Base-by-base conservation (phyloP, 2,113 vertebrate species). In the Puma concolor region DNA sequence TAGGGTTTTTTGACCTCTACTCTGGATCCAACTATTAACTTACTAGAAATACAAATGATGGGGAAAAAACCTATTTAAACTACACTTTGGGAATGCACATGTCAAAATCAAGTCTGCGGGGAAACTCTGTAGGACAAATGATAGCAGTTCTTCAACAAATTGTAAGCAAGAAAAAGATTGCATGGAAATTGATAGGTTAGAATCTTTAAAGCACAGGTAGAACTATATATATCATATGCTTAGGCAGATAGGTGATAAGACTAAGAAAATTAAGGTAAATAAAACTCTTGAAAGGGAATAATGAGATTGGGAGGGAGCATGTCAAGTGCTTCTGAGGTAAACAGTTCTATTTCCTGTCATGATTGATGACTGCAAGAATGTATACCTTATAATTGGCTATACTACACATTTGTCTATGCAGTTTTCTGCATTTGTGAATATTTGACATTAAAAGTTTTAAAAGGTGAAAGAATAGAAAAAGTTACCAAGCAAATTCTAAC, bases 361-460 rank as follows among this genome's bases (percentile, higher is more conserved):
- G 19, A 17, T 27, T 92, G n/a, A 29, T 83, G 36, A 41, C 90
- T 44, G 33, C 21, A 76, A 80, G 64, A 29, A 63, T 80, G 4
- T 71, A 10, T 48, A 33, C 38, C 71, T 95, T 91, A 33, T 66
- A 54, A 14, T 63, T 88, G 77, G 21, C 25, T 84, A 85, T 69
- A 50, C 38, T 90, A n/a, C 50, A 63, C 27, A 71, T 88, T 50
- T 90, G 19, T 36, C 41, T 64, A 7, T 87, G 25, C 15, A 84
- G 63, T 60, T 80, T 54, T 91, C 33, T 96, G 33, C 44, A 38
- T 93, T 93, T 95, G 15, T 84, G 16, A 87, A 52, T 72, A 36
- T 84, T 79, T 83, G 25, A 79, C 64, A n/a, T 66, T 87, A 95
- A 92, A 66, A 64, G 8, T 69, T 94, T 87, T 89, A 48, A 84